A percentile compares a stretch with the other conserved stretches of the same genome.
phyloP scores from a whole-genome alignment of 2,797 vertebrate genomes.

The Poecilia wingei region DNA sequence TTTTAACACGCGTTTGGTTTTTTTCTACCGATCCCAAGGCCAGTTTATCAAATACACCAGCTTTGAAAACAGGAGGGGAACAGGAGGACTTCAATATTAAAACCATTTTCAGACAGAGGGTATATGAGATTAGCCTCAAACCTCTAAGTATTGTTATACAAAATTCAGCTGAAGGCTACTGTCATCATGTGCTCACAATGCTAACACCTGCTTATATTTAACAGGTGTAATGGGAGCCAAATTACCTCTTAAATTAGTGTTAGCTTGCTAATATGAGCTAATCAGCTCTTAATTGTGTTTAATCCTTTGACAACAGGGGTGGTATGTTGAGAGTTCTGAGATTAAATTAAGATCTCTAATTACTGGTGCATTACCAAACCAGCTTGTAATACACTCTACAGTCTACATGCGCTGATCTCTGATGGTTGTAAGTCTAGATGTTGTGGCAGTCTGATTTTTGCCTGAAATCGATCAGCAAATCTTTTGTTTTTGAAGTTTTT shows the following conservation, averaged over 20 bases:
- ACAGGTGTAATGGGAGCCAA: constrained; percentile 11
- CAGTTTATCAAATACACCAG: constrained; percentile 36
- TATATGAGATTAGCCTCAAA: constrained; percentile 1
- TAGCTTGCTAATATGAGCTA: constrained; percentile 1
- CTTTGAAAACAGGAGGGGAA: constrained; percentile 14
- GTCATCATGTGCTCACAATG: constrained; percentile 5
- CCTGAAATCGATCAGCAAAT: not conserved
- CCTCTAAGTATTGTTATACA: constrained; percentile 2
- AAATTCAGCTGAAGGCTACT: not conserved
- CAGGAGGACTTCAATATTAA: not conserved
- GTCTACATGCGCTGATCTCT: not conserved
- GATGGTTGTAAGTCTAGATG: too few relatives aligned
- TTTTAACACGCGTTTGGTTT: constrained; percentile 60
- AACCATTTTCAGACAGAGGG: not conserved
- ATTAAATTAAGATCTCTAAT: not conserved
- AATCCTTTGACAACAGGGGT: not conserved
- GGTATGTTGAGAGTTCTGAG: not conserved
- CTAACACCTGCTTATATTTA: constrained; percentile 8
- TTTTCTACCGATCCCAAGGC: constrained; percentile 43
- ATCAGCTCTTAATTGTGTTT: not conserved
- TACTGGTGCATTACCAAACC: too few relatives aligned
- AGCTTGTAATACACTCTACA: not conserved
- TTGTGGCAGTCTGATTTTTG: too few relatives aligned
- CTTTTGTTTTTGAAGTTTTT: not conserved
- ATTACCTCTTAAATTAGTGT: constrained; percentile 7